Conservation (phyloP, 2,113 vertebrate species). For the Triplophysa siluroides region DNA sequence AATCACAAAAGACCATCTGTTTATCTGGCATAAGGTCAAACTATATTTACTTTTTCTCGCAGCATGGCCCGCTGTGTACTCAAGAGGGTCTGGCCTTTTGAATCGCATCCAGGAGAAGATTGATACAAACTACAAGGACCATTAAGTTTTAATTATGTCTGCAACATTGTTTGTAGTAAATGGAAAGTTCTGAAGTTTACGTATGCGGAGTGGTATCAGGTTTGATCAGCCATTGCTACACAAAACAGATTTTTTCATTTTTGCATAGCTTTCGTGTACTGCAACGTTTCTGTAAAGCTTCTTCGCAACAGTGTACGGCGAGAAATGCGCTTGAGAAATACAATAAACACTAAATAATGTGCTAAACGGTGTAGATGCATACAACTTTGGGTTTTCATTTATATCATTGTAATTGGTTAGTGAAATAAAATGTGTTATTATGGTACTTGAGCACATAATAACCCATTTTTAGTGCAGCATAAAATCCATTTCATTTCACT, state of each 20-base stretch:
- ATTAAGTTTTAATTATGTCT: conserved; percentile 27
- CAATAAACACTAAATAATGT: too few relatives aligned
- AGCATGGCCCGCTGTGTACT: conserved; percentile 8
- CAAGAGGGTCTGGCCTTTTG: conserved; percentile 18
- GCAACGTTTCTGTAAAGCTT: too few relatives aligned
- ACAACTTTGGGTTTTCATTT: too few relatives aligned
- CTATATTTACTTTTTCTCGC: conserved; percentile 4
- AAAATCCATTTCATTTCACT: neutral
- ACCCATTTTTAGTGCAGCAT: neutral
- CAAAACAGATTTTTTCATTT: too few relatives aligned
- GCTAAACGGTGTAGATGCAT: too few relatives aligned
- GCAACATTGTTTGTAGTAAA: conserved; percentile 9
- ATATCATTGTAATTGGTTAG: neutral
- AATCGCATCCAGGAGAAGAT: conserved; percentile 25
- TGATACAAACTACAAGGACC: conserved; percentile 10
- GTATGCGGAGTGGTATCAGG: neutral
- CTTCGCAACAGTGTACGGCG: too few relatives aligned
- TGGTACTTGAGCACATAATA: too few relatives aligned
- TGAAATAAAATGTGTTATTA: neutral
- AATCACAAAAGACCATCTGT: neutral
- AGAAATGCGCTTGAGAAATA: too few relatives aligned
- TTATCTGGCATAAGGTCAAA: conserved; percentile 28
- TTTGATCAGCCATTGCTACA: neutral
- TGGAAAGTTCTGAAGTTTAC: conserved; percentile 1
- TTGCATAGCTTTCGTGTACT: too few relatives aligned